phyloP scores from a whole-genome alignment of 1,140 invertebrate genomes.

The Ceratina australensis region DNA sequence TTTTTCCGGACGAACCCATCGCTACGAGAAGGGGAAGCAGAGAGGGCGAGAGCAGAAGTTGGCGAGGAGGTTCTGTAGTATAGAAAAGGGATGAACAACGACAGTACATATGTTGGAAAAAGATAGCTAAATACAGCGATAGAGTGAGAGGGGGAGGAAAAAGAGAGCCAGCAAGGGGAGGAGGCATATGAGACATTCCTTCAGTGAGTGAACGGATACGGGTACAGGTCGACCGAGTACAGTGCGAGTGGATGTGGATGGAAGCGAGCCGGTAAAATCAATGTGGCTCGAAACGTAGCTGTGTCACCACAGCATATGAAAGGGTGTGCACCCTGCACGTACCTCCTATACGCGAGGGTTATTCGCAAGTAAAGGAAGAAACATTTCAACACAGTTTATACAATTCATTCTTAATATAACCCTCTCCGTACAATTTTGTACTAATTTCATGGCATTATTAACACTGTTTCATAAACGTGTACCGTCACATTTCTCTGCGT shows the following conservation, averaged over 20 bases:
- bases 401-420: too few species aligned
- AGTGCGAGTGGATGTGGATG: conserved; percentile 55
- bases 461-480: too few species aligned
- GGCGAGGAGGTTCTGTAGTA: conserved; percentile 25
- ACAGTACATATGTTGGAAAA: conserved; percentile 47
- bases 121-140: conserved; percentile 46
- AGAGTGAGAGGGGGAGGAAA: conserved; percentile 45
- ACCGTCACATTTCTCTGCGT: too few species aligned
- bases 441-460: too few species aligned
- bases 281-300: conserved; percentile 74
- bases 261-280: conserved; percentile 75
- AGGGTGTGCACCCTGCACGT: conserved; percentile 56
- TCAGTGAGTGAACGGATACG: conserved; percentile 52
- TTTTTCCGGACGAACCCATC: too few species aligned
- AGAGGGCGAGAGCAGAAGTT: conserved; percentile 45
- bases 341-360: too few species aligned
- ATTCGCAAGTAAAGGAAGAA: too few species aligned
- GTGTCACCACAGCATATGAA: conserved; percentile 62
- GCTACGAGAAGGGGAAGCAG: conserved; percentile 22
- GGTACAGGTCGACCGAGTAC: conserved; percentile 58
- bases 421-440: too few species aligned
- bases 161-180: conserved; percentile 48
- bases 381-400: too few species aligned
- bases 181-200: conserved; percentile 73
- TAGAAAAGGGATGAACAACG: conserved; percentile 52